Evolutionary conservation across 2,113 vertebrate species (phyloP).

Genomic region (Verasper variegatus): DNA sequence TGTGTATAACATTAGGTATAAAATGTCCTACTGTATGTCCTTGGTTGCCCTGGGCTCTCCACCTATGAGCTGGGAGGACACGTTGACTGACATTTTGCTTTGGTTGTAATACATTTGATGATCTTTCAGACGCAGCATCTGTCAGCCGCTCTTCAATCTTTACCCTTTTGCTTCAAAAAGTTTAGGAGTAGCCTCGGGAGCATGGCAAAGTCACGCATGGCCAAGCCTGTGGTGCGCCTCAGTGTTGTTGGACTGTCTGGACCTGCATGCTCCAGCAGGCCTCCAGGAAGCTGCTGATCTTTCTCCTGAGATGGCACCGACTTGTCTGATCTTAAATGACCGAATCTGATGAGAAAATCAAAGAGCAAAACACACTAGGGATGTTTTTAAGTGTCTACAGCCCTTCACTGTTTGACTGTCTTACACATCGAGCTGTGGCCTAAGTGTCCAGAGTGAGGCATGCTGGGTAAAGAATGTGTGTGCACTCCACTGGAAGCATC

Average conservation of each 20-base stretch:
- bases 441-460: background rate
- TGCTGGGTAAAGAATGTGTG: constrained; percentile 23
- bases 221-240: constrained; percentile 40
- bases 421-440: constrained; percentile 24
- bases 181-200: constrained; percentile 66
- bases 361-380: background rate
- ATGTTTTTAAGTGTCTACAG: constrained; percentile 1
- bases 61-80: constrained; percentile 19
- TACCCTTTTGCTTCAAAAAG: constrained; percentile 73
- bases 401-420: constrained; percentile 2
- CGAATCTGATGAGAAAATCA: background rate
- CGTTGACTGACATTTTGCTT: constrained; percentile 56
- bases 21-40: constrained; percentile 8
- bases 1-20: constrained; percentile 12
- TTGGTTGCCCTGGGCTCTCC: constrained; percentile 3
- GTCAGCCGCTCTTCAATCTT: constrained; percentile 51
- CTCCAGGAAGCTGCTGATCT: constrained; percentile 70
- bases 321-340: constrained; percentile 55
- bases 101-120: background rate
- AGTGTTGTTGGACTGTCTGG: constrained; percentile 59
- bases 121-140: constrained; percentile 52
- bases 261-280: constrained; percentile 62
- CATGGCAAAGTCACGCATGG: constrained; percentile 49
- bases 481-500: constrained; percentile 5
- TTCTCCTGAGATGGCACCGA: constrained; percentile 33